Evolutionary conservation across 1,140 invertebrate species (phyloP), one percentile per base, ranked within the genome.

Genomic region (Pteromalus puparum): DNA sequence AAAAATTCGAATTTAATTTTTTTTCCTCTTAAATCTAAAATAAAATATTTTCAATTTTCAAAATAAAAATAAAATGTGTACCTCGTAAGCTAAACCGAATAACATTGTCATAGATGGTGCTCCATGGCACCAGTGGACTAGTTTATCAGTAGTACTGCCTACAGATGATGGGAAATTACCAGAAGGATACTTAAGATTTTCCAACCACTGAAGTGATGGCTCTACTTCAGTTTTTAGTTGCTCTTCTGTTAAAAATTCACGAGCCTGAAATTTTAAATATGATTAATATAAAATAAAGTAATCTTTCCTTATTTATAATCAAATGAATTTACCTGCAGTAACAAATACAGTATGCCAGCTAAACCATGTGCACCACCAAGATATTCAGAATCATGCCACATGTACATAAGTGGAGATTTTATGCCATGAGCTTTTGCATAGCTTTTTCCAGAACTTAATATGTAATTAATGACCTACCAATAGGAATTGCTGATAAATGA

Each of bases 91-190:
- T 88, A 95, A 91, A 82, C 94, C 91, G 88, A 97, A 96, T 81
- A 98, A 93, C 89, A 96, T 95, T 21, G 97, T 94, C 92, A 97
- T 96, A 24, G 98, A 98, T 72, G 98, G 97, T 28, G 98, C 97
- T 21, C 98, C 98, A 91, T 99, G 98, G 94, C 98, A 99, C 98
- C 98, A 99, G 87, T 99, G 98, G 2, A 99, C 95, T 68, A 99
- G 94, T 91, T 95, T 95, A 90, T 99, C 97, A 48, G 92, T 92
- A 48, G 92, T 93, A 87, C 95, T 96, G 21, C 95, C 95, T 1
- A 96, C 78, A 0, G 97, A 98, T 0, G 97, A 98, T 5, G 97
- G 97, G 90, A 97, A 97, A 93, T 99, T 99, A 3, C 97, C 97
- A 87, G 96, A 96, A n/a, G 94, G 90, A 91, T 94, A 97, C 88